Base-by-base conservation (phyloP, 2,888 invertebrate species). In the Drosophila borealis region DNA sequence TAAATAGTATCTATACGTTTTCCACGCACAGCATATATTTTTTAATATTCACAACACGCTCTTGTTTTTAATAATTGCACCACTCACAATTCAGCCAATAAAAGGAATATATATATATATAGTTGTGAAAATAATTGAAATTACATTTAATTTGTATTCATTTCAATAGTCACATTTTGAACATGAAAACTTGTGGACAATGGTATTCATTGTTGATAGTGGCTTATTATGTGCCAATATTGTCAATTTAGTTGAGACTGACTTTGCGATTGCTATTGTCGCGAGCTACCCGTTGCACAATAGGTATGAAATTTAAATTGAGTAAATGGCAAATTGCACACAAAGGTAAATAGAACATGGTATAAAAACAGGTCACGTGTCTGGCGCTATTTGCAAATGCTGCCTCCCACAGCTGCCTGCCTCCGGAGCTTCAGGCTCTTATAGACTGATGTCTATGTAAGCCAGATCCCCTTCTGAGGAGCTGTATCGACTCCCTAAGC, bases 301-400 rank as follows among this genome's bases (percentile, higher is more conserved):
- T 78, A 41, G 48, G 44, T 59, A 63, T 71, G 57, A 74, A 72
- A 78, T 78, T 84, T 81, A 84, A 87, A 84, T 81, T 81, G 87
- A 87, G 81, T 84, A 84, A 84, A 84, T 78, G 75, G 87, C 80
- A 84, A 84, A 84, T 84, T 84, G 87, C 77, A 81, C 70, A 65
- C 77, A 71, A 70, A 70, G 63, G 79, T 65, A 77, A 74, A 80
- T 72, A 69, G 51, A 19, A 45, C 44, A 37, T 45, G 56, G 57
- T 55, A 69, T 45, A 63, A 56, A 60, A 60, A 41, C 46, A 63
- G 56, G 70, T 73, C 69, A 76, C 76, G 78, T 77, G 69, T 73
- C 75, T 77, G 66, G 10, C 29, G 61, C 54, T 62, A 66, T 74
- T 74, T 74, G 71, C 67, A 54, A 66, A 55, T 36, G 34, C 50